Evolutionary conservation across 2,888 invertebrate genomes (phyloP).

Genomic region (Epinotia bilunana): DNA sequence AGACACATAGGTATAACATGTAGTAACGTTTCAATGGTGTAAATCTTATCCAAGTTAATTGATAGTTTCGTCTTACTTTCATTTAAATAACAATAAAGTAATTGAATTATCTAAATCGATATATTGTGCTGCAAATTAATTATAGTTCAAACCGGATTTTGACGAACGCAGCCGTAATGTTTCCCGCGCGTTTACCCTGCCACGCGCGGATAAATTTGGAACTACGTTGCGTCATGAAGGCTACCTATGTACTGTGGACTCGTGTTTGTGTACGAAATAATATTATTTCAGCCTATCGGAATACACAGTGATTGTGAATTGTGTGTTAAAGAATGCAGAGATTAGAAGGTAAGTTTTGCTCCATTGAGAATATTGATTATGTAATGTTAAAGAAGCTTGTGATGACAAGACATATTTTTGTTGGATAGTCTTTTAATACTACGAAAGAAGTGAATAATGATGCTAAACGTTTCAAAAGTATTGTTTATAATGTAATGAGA

Average conservation of each 20-base stretch:
- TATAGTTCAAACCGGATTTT: background rate
- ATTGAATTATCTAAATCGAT: no score
- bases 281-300: constrained; percentile 54
- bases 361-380: constrained; percentile 61
- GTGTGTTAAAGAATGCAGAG: constrained; percentile 52
- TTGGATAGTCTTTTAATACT: background rate
- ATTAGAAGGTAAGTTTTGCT: constrained; percentile 65
- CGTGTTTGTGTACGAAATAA: constrained; percentile 65
- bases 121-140: background rate
- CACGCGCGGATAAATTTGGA: constrained; percentile 58
- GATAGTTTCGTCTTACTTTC: no score
- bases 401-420: constrained; percentile 59
- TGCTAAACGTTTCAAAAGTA: background rate
- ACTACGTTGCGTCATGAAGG: constrained; percentile 68
- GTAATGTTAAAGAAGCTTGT: constrained; percentile 62
- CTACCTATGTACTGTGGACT: constrained; percentile 60
- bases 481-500: background rate
- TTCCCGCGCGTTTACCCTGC: constrained; percentile 54
- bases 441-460: constrained; percentile 9
- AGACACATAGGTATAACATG: no score
- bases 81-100: no score
- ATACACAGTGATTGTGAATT: constrained; percentile 51
- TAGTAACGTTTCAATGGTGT: no score
- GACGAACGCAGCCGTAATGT: constrained; percentile 42
- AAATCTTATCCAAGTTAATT: no score